Evolutionary conservation across 2,113 vertebrate genomes (phyloP).

Genomic region (Baryphthengus martii): DNA sequence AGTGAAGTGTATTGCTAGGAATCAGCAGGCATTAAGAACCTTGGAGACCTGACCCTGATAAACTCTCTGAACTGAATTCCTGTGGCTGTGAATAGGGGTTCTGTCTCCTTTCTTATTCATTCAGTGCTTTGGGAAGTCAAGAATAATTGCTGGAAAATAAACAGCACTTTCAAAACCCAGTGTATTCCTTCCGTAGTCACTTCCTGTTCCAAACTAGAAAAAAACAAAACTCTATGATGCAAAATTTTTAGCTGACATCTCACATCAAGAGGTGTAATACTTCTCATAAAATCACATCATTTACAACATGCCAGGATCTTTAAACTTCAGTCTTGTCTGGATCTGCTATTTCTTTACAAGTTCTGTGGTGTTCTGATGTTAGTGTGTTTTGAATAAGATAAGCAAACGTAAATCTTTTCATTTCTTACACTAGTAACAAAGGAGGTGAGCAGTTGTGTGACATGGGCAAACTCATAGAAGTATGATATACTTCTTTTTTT

Average conservation of each 20-base stretch:
- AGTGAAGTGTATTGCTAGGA: neutral
- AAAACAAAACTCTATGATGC: neutral
- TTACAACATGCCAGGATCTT: neutral
- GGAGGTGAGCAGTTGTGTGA: neutral
- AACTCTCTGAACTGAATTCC: neutral
- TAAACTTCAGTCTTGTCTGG: neutral
- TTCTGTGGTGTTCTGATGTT: neutral
- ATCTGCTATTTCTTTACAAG: neutral
- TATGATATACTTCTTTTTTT: neutral
- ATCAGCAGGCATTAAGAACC: neutral
- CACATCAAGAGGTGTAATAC: neutral
- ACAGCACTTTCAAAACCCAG: neutral
- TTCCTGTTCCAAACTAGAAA: neutral
- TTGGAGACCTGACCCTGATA: neutral
- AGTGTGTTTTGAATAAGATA: neutral
- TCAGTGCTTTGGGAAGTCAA: neutral
- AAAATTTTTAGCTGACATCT: neutral
- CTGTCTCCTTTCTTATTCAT: neutral
- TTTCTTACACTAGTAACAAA: neutral
- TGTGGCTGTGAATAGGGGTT: neutral
- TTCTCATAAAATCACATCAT: neutral
- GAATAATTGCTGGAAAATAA: neutral
- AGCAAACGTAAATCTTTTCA: neutral
- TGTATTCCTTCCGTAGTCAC: neutral
- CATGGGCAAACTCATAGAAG: neutral